Evolutionary conservation across 2,797 vertebrate species (phyloP).

Genomic region (Chiroxiphia lanceolata): DNA sequence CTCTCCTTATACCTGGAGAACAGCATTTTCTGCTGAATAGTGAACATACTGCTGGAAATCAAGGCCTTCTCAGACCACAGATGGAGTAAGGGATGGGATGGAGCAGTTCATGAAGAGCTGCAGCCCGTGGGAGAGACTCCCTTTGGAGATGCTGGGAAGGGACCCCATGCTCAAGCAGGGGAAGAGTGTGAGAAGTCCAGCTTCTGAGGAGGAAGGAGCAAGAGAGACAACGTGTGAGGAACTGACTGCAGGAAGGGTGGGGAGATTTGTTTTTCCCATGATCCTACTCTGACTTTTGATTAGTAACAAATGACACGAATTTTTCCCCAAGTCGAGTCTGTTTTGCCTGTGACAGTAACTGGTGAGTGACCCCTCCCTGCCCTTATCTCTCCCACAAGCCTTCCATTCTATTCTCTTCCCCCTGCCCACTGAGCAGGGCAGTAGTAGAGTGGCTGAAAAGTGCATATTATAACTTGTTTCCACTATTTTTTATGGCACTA

Average conservation of each 20-base stretch:
- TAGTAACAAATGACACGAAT: not conserved
- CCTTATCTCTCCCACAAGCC: accelerated
- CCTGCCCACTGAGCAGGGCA: not conserved
- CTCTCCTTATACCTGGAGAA: not conserved
- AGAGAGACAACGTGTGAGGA: accelerated
- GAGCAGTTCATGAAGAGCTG: not conserved
- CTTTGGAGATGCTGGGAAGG: not conserved
- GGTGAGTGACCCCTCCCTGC: not conserved
- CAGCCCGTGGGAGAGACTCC: not conserved
- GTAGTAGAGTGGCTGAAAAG: not conserved
- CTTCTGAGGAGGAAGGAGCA: not conserved
- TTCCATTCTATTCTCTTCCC: not conserved
- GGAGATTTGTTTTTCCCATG: not conserved
- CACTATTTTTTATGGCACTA: not conserved
- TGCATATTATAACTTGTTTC: not conserved
- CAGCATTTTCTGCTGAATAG: not conserved
- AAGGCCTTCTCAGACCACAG: not conserved
- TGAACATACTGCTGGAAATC: not conserved
- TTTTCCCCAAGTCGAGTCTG: not conserved
- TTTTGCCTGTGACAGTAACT: accelerated
- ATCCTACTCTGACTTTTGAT: not conserved
- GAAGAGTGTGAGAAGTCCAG: not conserved
- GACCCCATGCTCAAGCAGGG: not conserved
- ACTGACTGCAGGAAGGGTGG: not conserved
- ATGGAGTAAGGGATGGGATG: not conserved